These are phyloP conservation scores for Tenebrosternarchus preto DNA, from an alignment of 2,113 vertebrate genomes.

Conservation along the genomic window DNA sequence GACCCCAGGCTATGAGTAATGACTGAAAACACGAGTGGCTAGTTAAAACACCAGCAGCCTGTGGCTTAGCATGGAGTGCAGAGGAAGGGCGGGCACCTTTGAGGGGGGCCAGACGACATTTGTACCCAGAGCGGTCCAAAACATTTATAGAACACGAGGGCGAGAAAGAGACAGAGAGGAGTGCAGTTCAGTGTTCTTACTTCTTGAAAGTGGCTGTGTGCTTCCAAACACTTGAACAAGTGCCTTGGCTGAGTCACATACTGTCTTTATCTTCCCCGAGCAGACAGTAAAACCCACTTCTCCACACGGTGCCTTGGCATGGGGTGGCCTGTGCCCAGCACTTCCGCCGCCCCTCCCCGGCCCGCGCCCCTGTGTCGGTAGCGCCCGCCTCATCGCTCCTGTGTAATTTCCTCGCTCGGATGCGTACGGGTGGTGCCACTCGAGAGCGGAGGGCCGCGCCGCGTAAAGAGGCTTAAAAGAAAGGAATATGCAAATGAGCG, in stretches of 20 bases:
- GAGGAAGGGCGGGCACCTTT: not conserved
- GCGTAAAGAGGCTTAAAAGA: not conserved
- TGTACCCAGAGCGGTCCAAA: constrained; percentile 8
- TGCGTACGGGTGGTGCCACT: not conserved
- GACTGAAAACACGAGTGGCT: constrained; percentile 34
- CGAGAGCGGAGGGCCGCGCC: not conserved
- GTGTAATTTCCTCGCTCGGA: not conserved
- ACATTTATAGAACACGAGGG: constrained; percentile 12
- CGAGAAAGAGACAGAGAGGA: not conserved
- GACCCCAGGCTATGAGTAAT: constrained; percentile 40
- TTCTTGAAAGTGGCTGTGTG: constrained; percentile 30
- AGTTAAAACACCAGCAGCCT: constrained; percentile 40
- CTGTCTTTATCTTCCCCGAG: constrained; percentile 41
- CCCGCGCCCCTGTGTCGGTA: not conserved
- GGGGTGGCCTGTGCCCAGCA: not conserved
- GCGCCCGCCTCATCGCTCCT: not conserved
- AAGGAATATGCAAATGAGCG: constrained; percentile 11
- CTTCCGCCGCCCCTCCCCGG: not conserved
- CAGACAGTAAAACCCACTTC: constrained; percentile 25
- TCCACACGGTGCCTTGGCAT: constrained; percentile 1
- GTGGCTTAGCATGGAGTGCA: not conserved
- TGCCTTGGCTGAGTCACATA: constrained; percentile 13
- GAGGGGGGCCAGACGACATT: constrained; percentile 8
- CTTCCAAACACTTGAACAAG: constrained; percentile 30
- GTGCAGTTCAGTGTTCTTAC: constrained; percentile 31